Evolutionary conservation across 2,888 invertebrate species (phyloP), one percentile per base, ranked within the genome.

Genomic region (Hirtodrosophila confusa): DNA sequence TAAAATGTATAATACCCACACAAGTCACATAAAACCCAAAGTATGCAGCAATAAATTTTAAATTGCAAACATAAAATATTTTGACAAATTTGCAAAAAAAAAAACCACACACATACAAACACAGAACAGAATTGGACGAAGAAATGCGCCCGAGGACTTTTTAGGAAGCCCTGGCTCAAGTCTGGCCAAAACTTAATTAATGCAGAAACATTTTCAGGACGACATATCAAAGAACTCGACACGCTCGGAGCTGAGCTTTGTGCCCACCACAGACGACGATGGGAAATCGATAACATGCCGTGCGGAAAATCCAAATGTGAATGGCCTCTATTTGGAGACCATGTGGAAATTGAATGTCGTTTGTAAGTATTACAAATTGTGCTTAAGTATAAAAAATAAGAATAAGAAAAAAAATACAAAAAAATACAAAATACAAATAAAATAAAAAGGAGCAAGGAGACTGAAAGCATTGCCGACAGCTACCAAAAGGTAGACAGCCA

Each of bases 291-390:
- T 97, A 93, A 96, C 95, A 67, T 97, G 97, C 92, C 94, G 97
- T 88, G 96, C 97, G 8, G 97, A 97, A 93, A 97, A 97, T 93
- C 97, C 97, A 69, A 96, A 96, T 93, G 96, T 97, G 86, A 96
- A 96, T 69, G 95, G 96, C 53, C 94, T 96, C 80, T 95, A 93
- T 91, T 92, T 96, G 83, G 97, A 97, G 92, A 95, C 96, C 80
- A 94, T 95, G 55, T 97, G 96, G 96, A 95, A 95, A 90, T 95
- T 97, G 91, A 95, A 95, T 92, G 97, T 97, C 88, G 97, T 97
- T 80, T 97, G 97, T 97, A 92, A 96, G 97, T 96, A 93, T 82
- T 86, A 87, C 87, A 87, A 85, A 85, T 87, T 83, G 87, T 77
- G 72, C 53, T 82, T 86, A 82, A 86, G 85, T 84, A 75, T 75